phyloP scores from a whole-genome alignment of 1,140 invertebrate species.

The Linepithema humile region DNA sequence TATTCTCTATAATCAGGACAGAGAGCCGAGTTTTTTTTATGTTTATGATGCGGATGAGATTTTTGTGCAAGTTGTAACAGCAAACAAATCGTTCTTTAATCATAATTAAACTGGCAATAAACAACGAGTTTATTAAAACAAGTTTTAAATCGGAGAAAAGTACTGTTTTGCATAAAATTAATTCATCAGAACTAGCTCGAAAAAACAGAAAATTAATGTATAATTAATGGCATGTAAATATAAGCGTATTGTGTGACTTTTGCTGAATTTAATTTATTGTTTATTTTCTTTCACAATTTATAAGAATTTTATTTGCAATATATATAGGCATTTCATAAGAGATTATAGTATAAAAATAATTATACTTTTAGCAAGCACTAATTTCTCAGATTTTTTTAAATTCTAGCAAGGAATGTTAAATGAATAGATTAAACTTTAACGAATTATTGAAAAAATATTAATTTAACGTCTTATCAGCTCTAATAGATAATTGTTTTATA shows the following conservation, averaged over 20 bases:
- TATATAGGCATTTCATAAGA: background rate
- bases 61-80: slow-evolving; percentile 1
- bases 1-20: slow-evolving; percentile 20
- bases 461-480: background rate
- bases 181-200: background rate
- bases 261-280: background rate
- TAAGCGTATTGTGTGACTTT: background rate
- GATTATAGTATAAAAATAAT: background rate
- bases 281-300: background rate
- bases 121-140: background rate
- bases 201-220: background rate
- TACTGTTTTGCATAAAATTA: background rate
- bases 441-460: background rate
- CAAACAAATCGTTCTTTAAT: background rate
- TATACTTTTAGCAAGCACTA: background rate
- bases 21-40: background rate
- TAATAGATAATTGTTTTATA: background rate
- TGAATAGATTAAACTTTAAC: background rate
- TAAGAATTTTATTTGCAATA: background rate
- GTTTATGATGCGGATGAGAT: slow-evolving; percentile 25
- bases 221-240: background rate
- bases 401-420: background rate
- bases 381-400: background rate
- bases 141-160: background rate
- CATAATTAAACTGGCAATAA: slow-evolving; percentile 23